Conservation (phyloP, 2,113 vertebrate genomes). For the Sorex araneus region DNA sequence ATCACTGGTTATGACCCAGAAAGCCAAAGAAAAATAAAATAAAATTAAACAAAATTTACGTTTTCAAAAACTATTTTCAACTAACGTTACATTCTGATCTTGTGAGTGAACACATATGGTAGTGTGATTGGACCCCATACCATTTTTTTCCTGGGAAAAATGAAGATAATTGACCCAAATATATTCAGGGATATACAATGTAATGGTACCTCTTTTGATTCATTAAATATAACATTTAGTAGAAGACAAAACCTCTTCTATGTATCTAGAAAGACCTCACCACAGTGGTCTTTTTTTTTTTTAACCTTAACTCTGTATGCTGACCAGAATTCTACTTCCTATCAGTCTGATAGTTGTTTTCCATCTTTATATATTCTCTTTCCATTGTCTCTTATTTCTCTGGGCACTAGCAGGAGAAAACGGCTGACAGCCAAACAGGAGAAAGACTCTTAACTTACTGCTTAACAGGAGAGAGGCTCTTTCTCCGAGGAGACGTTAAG, state of each 20-base stretch:
- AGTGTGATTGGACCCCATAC: background rate
- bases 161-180: background rate
- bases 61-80: conserved; percentile 40
- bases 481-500: conserved; percentile 17
- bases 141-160: conserved; percentile 8
- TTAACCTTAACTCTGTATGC: background rate
- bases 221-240: background rate
- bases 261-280: background rate
- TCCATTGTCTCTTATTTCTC: background rate
- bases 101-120: background rate
- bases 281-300: background rate
- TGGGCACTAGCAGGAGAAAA: background rate
- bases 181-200: background rate
- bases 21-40: no score
- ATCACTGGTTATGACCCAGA: no score
- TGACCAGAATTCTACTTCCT: background rate
- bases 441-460: background rate
- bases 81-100: conserved; percentile 1
- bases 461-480: background rate
- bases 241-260: background rate
- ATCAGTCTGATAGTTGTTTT: background rate
- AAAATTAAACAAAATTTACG: no score
- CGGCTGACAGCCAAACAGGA: background rate
- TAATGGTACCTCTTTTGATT: background rate
- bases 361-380: background rate